These are phyloP conservation scores for Eudasyphora cyanicolor DNA, from an alignment of 2,888 invertebrate genomes.

Conservation along the genomic window DNA sequence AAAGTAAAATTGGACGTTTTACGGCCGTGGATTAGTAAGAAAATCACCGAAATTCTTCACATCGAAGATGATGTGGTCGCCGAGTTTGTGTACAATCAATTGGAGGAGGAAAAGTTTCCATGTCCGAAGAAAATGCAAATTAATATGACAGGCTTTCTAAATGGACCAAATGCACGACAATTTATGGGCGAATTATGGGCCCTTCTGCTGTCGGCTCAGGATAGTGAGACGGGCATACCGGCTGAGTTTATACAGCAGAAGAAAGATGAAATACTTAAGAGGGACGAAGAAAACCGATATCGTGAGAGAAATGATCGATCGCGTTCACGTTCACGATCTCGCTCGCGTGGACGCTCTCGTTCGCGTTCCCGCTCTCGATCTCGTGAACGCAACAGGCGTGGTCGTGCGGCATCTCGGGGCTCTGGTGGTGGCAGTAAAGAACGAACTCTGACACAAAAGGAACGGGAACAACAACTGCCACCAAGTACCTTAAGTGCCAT, in stretches of 20 bases:
- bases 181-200: slow-evolving; percentile 99
- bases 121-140: slow-evolving; percentile 99
- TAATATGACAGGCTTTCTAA: slow-evolving; percentile 98
- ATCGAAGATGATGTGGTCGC: slow-evolving; percentile 99
- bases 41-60: slow-evolving; percentile 96
- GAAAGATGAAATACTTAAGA: slow-evolving; percentile 96
- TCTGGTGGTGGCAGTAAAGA: slow-evolving; percentile 55
- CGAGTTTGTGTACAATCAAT: slow-evolving; percentile 98
- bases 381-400: slow-evolving; percentile 65
- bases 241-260: slow-evolving; percentile 96
- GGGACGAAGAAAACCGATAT: slow-evolving; percentile 81
- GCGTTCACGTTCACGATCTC: slow-evolving; percentile 69
- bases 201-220: slow-evolving; percentile 95
- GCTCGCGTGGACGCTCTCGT: slow-evolving; percentile 69
- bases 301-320: slow-evolving; percentile 73
- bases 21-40: slow-evolving; percentile 99
- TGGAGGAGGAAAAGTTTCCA: slow-evolving; percentile 95
- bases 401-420: slow-evolving; percentile 60
- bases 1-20: slow-evolving; percentile 98
- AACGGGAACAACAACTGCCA: slow-evolving; percentile 67
- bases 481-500: slow-evolving; percentile 68
- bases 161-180: slow-evolving; percentile 97
- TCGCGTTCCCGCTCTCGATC: slow-evolving; percentile 62
- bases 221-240: slow-evolving; percentile 97
- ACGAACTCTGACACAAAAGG: slow-evolving; percentile 65